Percentiles rank a stretch among this genome's conserved stretches.
Evolutionary conservation across 2,888 invertebrate genomes (phyloP).

Genomic region (Morpho helenor): DNA sequence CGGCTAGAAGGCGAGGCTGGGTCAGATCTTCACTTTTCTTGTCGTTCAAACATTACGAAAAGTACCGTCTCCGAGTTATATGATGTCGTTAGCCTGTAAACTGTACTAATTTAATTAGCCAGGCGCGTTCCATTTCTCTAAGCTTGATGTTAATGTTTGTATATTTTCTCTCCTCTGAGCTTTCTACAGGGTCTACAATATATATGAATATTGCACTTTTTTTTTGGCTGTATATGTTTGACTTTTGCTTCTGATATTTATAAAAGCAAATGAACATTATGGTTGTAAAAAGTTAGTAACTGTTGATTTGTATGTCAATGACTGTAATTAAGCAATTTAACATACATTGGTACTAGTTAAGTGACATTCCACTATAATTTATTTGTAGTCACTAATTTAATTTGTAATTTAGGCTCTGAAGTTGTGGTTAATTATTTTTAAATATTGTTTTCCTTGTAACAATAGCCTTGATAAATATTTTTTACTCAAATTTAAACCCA

Average conservation of each 20-base stretch:
- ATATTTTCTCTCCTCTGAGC: slow-evolving; percentile 36
- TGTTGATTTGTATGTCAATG: slow-evolving; percentile 22
- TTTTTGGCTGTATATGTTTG: not conserved
- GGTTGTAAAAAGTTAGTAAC: slow-evolving; percentile 3
- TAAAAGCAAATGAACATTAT: not conserved
- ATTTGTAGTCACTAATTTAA: slow-evolving; percentile 6
- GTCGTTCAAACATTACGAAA: slow-evolving; percentile 34
- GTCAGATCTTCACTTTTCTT: slow-evolving; percentile 50
- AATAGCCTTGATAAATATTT: no score
- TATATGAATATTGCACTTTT: not conserved
- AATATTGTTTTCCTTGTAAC: no score
- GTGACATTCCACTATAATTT: slow-evolving; percentile 27
- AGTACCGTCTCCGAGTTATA: slow-evolving; percentile 35
- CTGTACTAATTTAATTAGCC: slow-evolving; percentile 55
- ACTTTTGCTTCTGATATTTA: not conserved
- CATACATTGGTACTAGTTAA: slow-evolving; percentile 25
- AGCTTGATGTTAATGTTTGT: slow-evolving; percentile 32
- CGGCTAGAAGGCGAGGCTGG: slow-evolving; percentile 46
- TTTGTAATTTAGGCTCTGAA: slow-evolving; percentile 9
- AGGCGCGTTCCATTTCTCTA: slow-evolving; percentile 33
- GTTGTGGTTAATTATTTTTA: not conserved
- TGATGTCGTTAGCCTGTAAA: slow-evolving; percentile 31
- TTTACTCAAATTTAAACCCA: no score
- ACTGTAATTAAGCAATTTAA: slow-evolving; percentile 27
- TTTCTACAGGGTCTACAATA: slow-evolving; percentile 10